Evolutionary conservation across 2,888 invertebrate species (phyloP).

Genomic region (Drosophila siamana): DNA sequence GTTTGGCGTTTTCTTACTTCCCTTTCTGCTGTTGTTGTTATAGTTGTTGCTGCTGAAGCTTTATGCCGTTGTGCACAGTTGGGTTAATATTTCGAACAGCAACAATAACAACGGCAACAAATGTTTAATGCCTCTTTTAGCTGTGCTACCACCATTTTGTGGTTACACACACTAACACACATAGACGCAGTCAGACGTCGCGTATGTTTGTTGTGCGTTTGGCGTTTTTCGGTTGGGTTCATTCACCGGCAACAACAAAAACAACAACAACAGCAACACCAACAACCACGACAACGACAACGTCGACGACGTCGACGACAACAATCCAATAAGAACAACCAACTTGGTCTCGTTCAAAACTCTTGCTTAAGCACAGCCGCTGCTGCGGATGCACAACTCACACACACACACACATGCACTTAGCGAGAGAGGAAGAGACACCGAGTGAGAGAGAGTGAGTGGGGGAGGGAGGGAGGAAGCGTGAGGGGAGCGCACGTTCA

Average conservation of each 20-base stretch:
- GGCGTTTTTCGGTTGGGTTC: slow-evolving; percentile 58
- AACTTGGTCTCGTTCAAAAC: slow-evolving; percentile 61
- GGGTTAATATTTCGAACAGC: slow-evolving; percentile 65
- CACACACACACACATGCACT: slow-evolving; percentile 10
- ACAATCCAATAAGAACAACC: slow-evolving; percentile 68
- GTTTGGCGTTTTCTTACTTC: slow-evolving; percentile 54
- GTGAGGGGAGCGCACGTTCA: slow-evolving; percentile 4
- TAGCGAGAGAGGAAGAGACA: neutral
- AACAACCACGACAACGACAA: neutral
- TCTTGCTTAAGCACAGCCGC: slow-evolving; percentile 56
- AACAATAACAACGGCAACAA: slow-evolving; percentile 13
- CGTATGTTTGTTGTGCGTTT: slow-evolving; percentile 54
- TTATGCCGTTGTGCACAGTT: slow-evolving; percentile 72
- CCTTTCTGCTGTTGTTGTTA: slow-evolving; percentile 39
- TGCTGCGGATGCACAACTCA: slow-evolving; percentile 20
- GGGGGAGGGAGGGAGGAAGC: too few relatives aligned
- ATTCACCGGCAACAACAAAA: slow-evolving; percentile 60
- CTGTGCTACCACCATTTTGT: slow-evolving; percentile 69
- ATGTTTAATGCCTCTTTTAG: slow-evolving; percentile 56
- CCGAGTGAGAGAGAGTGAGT: neutral
- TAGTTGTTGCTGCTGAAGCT: slow-evolving; percentile 34
- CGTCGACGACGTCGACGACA: slow-evolving; percentile 23
- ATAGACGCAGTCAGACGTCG: slow-evolving; percentile 22
- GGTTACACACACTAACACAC: slow-evolving; percentile 27
- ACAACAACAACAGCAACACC: slow-evolving; percentile 24